Evolutionary conservation across 1,140 invertebrate genomes (phyloP), one percentile per base, ranked within the genome.

Genomic region (Aphelenchoides fujianensis): DNA sequence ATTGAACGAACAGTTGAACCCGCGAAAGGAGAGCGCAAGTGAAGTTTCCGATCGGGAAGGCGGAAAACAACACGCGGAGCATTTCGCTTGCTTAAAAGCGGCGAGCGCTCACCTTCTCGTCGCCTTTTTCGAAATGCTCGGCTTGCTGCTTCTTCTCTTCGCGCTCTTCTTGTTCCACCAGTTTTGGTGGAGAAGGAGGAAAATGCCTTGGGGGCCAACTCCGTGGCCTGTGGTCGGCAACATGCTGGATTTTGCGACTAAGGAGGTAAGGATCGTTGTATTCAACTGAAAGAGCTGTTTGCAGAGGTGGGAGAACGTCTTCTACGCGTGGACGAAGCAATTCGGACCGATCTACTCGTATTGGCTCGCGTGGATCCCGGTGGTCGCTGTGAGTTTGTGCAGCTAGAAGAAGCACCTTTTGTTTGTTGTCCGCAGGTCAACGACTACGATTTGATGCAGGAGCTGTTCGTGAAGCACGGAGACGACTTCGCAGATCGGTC

Each of bases 291-390:
- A n/a, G n/a, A n/a, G n/a, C 16, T 34, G 16, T 30, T n/a, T 30
- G 16, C 27, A 61, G 2, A 27, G 57, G n/a, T 61, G 16, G 16
- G 57, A 61, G 57, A 16, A 61, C 19, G 54, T 48, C 41, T 68
- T 68, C 52, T 3, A 23, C 19, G 48, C 54, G 27, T 30, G 69
- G 64, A 68, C 37, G 34, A 31, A 67, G 12, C 31, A 70, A 68
- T 70, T 63, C 55, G 69, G 69, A 3, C 64, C 66, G n/a, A 52
- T 70, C 5, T 72, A 64, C 19, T 71, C 70, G 5, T 12, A 55
- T 3, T 72, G 70, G 70, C 7, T 41, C n/a, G 70, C 32, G 27
- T 12, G 23, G 27, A 74, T 74, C 1, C 70, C 70, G 0, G 16
- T 72, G 30, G 70, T 72, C 9, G 28, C 30, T n/a, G n/a, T n/a